Conservation (phyloP, 2,797 vertebrate genomes). For the Protonibea diacanthus region DNA sequence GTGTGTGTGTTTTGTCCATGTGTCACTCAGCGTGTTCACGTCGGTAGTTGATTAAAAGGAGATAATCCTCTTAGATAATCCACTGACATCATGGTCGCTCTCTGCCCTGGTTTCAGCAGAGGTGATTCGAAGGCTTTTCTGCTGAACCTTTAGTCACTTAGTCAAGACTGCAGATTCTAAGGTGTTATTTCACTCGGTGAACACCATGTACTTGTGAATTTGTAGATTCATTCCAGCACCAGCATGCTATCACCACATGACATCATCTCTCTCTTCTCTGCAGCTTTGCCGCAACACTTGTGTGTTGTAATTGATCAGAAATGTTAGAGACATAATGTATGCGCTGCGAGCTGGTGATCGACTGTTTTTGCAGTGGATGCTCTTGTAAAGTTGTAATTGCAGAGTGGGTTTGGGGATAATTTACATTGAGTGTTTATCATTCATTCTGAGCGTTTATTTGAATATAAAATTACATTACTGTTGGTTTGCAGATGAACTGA, state of each 20-base stretch:
- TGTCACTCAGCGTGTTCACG: conserved; percentile 8
- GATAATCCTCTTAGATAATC: conserved; percentile 59
- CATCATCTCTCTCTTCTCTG: conserved; percentile 16
- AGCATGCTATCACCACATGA: conserved; percentile 8
- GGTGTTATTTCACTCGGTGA: conserved; percentile 10
- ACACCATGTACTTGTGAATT: conserved; percentile 29
- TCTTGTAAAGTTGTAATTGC: conserved; percentile 62
- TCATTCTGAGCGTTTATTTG: conserved; percentile 40
- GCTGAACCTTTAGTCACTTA: conserved; percentile 26
- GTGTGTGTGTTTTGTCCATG: conserved; percentile 7
- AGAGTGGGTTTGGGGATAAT: conserved; percentile 46
- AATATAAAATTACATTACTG: conserved; percentile 50
- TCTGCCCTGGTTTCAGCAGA: conserved; percentile 22
- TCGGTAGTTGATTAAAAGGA: conserved; percentile 54
- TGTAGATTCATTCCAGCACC: neutral
- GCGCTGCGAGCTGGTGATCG: conserved; percentile 22
- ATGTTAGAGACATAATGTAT: conserved; percentile 23
- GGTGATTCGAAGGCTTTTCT: conserved; percentile 37
- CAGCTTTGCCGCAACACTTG: conserved; percentile 2
- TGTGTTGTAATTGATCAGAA: conserved; percentile 37
- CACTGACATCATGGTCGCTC: conserved; percentile 31
- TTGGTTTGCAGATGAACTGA: conserved; percentile 37
- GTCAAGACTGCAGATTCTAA: conserved; percentile 20
- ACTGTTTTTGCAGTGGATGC: conserved; percentile 20
- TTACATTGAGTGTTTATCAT: conserved; percentile 55